Percentiles rank a stretch among this genome's conserved stretches.
These are phyloP conservation scores for Philaenus spumarius DNA, from an alignment of 1,140 invertebrate genomes.

Conservation along the genomic window DNA sequence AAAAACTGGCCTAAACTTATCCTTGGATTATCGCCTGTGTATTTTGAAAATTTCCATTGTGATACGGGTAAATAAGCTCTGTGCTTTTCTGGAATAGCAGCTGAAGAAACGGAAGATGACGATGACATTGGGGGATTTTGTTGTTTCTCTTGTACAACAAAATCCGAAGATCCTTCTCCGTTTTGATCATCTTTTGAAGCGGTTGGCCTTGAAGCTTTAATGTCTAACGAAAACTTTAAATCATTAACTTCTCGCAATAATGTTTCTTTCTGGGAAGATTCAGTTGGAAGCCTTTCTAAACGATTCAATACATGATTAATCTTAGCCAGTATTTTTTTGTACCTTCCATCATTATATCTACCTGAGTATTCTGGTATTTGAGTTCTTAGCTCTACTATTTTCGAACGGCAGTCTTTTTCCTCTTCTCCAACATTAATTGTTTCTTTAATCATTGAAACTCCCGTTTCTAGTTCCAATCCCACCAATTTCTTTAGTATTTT, in stretches of 20 bases:
- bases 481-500: background rate
- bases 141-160: background rate
- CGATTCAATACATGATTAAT: no score
- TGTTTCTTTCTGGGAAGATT: no score
- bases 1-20: background rate
- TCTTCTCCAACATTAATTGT: background rate
- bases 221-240: no score
- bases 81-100: background rate
- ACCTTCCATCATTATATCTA: background rate
- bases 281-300: no score
- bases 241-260: no score
- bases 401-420: background rate
- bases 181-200: no score
- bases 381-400: background rate
- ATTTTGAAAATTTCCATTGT: background rate
- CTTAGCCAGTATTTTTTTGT: no score
- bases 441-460: background rate
- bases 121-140: background rate
- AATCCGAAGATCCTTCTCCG: no score
- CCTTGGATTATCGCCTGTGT: no score
- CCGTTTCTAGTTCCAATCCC: background rate
- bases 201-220: no score
- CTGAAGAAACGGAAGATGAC: background rate
- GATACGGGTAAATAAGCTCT: background rate
- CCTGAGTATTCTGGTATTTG: background rate